A percentile compares a stretch with the other conserved stretches of the same genome.
Evolutionary conservation across 2,113 vertebrate species (phyloP).

Genomic region (Tor tambroides): DNA sequence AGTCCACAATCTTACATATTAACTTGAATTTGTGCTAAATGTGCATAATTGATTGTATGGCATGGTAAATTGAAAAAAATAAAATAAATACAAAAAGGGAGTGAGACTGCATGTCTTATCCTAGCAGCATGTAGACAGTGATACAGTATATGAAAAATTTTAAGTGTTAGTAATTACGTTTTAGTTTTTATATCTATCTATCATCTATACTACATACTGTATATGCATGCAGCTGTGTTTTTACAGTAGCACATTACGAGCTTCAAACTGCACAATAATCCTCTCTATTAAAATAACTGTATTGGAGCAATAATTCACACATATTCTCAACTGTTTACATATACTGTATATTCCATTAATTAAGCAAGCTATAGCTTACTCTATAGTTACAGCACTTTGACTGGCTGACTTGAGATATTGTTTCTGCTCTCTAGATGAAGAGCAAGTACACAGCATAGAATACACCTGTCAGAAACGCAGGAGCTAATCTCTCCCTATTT

Average conservation of each 20-base stretch:
- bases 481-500: constrained; percentile 7
- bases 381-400: neutral
- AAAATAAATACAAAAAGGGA: constrained; percentile 23
- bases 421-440: neutral
- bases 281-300: too few relatives aligned
- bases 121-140: neutral
- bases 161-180: neutral
- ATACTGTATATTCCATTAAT: constrained; percentile 22
- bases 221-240: too few relatives aligned
- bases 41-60: constrained; percentile 62
- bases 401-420: neutral
- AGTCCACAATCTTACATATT: constrained; percentile 60
- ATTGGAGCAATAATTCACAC: neutral
- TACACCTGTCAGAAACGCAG: neutral
- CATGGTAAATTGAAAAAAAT: constrained; percentile 55
- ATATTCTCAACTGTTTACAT: constrained; percentile 13
- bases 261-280: too few relatives aligned
- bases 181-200: too few relatives aligned
- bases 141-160: neutral
- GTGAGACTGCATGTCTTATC: too few relatives aligned
- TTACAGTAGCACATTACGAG: too few relatives aligned
- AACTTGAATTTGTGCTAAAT: constrained; percentile 60
- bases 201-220: too few relatives aligned
- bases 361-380: neutral
- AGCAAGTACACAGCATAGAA: neutral